phyloP scores from a whole-genome alignment of 1,140 invertebrate genomes.

The Wasmannia auropunctata region DNA sequence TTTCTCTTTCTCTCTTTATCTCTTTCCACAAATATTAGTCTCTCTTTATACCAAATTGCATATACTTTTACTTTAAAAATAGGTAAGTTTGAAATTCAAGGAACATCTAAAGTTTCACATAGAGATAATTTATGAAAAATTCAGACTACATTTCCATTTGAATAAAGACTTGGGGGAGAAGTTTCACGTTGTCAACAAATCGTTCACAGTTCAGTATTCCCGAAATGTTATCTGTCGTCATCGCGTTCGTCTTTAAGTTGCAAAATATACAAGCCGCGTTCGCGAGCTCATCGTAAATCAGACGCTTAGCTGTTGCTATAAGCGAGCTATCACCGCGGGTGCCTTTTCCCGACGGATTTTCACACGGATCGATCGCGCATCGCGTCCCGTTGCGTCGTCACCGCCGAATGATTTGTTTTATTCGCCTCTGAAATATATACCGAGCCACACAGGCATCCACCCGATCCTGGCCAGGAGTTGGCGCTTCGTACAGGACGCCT shows the following conservation, averaged over 20 bases:
- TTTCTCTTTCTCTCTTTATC: not conserved
- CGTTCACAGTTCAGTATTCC: not conserved
- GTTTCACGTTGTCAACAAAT: not conserved
- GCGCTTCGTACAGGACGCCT: conserved; percentile 75
- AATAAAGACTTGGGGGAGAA: not conserved
- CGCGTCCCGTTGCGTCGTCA: conserved; percentile 60
- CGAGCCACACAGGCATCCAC: conserved; percentile 10
- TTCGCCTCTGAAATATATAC: conserved; percentile 72
- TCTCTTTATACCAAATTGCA: not conserved
- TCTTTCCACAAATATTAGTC: not conserved
- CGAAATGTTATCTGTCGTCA: not conserved
- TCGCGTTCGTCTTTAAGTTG: not conserved
- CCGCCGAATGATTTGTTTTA: conserved; percentile 79
- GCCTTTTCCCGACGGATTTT: conserved; percentile 54
- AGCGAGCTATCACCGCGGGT: not conserved
- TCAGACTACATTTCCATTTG: not conserved
- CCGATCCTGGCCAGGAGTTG: conserved; percentile 70
- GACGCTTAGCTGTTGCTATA: conserved; percentile 11
- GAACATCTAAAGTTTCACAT: not conserved
- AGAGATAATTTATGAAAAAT: not conserved
- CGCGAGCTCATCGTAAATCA: not conserved
- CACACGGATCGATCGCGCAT: conserved; percentile 60
- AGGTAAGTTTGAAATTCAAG: not conserved
- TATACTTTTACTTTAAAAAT: not conserved
- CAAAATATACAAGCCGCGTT: not conserved